phyloP scores from a whole-genome alignment of 1,140 invertebrate genomes.

The Aphelinus atriplicis region DNA sequence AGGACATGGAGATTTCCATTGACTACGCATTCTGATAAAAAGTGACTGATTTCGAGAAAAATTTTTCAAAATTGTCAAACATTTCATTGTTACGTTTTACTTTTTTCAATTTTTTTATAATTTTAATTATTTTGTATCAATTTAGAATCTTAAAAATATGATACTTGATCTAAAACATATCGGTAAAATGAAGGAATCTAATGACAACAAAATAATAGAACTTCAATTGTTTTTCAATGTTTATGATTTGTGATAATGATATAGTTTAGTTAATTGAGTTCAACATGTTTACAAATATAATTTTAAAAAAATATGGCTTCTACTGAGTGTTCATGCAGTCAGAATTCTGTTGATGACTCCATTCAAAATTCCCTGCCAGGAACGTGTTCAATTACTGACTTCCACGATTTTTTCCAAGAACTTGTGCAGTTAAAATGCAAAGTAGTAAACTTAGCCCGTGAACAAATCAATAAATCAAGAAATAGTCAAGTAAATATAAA shows the following conservation, averaged over 20 bases:
- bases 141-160: conserved; percentile 9
- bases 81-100: background rate
- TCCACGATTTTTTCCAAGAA: conserved; percentile 47
- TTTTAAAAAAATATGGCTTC: conserved; percentile 27
- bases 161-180: background rate
- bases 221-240: too few relatives aligned
- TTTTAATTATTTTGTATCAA: background rate
- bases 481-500: conserved; percentile 44
- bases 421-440: conserved; percentile 51
- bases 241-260: too few relatives aligned
- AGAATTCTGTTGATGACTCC: conserved; percentile 12
- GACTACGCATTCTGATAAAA: background rate
- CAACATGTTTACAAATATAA: conserved; percentile 29
- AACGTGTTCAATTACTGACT: background rate
- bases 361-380: too few relatives aligned
- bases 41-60: background rate
- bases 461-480: conserved; percentile 50
- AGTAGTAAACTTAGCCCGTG: conserved; percentile 48
- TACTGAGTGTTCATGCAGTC: conserved; percentile 22
- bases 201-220: too few relatives aligned
- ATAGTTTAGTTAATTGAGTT: too few relatives aligned
- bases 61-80: conserved; percentile 2
- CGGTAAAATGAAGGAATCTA: too few relatives aligned
- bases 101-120: background rate
- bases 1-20: too few relatives aligned